Evolutionary conservation across 2,888 invertebrate genomes (phyloP).

Genomic region (Julus scanicus): DNA sequence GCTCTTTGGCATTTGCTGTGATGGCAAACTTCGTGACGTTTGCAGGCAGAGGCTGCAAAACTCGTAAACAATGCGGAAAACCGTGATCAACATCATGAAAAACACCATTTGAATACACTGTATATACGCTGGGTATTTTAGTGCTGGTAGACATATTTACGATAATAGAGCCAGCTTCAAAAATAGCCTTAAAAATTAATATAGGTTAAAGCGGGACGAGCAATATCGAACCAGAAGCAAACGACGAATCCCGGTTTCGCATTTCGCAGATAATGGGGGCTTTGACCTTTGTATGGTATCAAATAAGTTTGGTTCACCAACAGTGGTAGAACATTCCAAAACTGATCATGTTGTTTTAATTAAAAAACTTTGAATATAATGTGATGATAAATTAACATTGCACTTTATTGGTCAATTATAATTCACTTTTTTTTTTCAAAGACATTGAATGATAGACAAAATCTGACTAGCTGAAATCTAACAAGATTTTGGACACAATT

Average conservation of each 20-base stretch:
- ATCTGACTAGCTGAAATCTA: too few species aligned
- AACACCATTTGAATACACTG: not conserved
- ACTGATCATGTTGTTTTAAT: not conserved
- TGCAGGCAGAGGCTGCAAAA: not conserved
- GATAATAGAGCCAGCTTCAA: not conserved
- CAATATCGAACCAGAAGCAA: not conserved
- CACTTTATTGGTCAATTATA: too few species aligned
- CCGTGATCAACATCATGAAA: not conserved
- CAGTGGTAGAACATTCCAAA: not conserved
- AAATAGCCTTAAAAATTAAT: not conserved
- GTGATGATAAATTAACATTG: too few species aligned
- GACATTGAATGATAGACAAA: too few species aligned
- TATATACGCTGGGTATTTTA: not conserved
- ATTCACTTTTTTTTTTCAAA: too few species aligned
- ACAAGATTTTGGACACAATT: too few species aligned
- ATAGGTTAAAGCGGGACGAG: not conserved
- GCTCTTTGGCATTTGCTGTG: not conserved
- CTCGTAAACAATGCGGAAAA: not conserved
- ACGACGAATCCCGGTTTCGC: not conserved
- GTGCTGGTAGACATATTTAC: conserved; percentile 21
- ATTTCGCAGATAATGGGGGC: not conserved
- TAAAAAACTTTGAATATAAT: too few species aligned
- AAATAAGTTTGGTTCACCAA: not conserved
- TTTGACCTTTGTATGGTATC: not conserved
- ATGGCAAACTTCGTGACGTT: not conserved